Conservation (phyloP, 2,113 vertebrate genomes). For the Meriones unguiculatus region DNA sequence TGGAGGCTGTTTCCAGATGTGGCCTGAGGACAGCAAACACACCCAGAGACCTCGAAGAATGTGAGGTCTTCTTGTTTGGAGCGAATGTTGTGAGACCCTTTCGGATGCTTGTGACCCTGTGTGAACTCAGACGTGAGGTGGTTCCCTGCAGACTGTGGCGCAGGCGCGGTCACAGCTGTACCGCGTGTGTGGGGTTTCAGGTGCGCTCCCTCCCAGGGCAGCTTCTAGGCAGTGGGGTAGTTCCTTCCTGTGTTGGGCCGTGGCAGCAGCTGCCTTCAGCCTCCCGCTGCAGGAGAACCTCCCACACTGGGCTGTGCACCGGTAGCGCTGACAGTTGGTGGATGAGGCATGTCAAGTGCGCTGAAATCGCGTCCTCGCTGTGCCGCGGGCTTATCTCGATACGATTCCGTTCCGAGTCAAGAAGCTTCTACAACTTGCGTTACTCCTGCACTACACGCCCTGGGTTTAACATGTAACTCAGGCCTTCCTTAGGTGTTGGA, state of each 20-base stretch:
- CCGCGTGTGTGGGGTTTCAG: background rate
- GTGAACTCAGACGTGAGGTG: fast-evolving
- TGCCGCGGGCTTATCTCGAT: background rate
- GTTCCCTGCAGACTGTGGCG: background rate
- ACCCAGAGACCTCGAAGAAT: background rate
- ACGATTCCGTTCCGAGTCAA: background rate
- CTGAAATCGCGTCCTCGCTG: background rate
- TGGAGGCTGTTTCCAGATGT: slow-evolving; percentile 38
- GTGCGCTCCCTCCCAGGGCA: background rate
- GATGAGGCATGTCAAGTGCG: background rate
- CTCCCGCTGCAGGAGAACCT: background rate
- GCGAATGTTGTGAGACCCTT: background rate
- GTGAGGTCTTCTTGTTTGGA: background rate
- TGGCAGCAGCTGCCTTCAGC: too few relatives aligned
- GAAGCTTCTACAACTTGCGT: background rate
- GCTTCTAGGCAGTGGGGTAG: too few relatives aligned
- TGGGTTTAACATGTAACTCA: background rate
- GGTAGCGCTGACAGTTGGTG: background rate
- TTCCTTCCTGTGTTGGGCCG: too few relatives aligned
- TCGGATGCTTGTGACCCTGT: background rate
- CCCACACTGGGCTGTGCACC: background rate
- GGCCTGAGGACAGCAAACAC: background rate
- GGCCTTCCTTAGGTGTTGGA: too few relatives aligned
- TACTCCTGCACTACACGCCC: background rate
- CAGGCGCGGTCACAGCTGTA: too few relatives aligned